Base-by-base conservation (phyloP, 2,888 invertebrate species). In the Zygogramma bicolorata region DNA sequence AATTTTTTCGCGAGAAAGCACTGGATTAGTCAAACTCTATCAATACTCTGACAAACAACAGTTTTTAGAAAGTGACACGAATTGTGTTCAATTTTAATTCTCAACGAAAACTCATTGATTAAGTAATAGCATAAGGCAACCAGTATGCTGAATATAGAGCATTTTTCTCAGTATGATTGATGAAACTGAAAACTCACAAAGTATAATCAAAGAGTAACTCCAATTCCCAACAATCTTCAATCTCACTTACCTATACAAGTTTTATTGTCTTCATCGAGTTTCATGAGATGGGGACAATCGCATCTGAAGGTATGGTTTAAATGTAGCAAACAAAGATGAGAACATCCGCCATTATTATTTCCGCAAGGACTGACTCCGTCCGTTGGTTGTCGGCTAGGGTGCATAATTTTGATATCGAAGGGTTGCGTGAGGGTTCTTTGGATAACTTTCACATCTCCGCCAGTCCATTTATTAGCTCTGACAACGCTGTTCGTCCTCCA, bases 401-500 rank as follows among this genome's bases (percentile, higher is more conserved):
- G 95, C 80, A 94, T 88, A 49, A 96, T 92, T 86, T 96, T 94
- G 75, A 97, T 91, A 85, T 97, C 97, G 89, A 97, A 97, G 0
- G 97, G 97, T 86, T 97, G 97, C 2, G 95, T 93, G 74, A 94
- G 90, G 10, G 95, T 94, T 77, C 94, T 89, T 85, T 96, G 95
- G 79, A 97, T 91, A 15, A 94, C 92, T 71, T 91, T 89, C 2
- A 95, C 93, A 85, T 94, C 92, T 22, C 91, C 90, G 72, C 93
- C 95, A 86, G 93, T 93, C 93, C 95, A 96, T 88, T 97, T 97
- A 88, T 95, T 94, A 31, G 96, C 96, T 82, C 94, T 89, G 79
- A 95, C 92, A 2, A 97, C 94, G 74, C 94, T 93, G 85, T 95
- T 95, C 68, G 93, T 93, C 76, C 95, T 90, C 97, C 97, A 97